These are phyloP conservation scores for Pitta sordida DNA, from an alignment of 2,113 vertebrate genomes.

Conservation along the genomic window DNA sequence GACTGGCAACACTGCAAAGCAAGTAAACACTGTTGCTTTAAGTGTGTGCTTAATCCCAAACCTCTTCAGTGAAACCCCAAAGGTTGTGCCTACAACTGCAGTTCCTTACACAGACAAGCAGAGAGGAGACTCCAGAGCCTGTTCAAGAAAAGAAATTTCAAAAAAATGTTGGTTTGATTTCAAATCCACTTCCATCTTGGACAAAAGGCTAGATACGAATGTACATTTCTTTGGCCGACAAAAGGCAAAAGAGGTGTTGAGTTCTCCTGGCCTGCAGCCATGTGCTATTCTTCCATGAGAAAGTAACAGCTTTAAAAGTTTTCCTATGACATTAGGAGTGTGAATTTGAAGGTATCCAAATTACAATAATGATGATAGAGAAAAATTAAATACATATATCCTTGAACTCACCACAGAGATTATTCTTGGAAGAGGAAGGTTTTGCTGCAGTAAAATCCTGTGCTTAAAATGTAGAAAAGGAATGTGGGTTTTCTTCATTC, in stretches of 20 bases:
- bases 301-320: neutral
- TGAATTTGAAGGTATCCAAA: neutral
- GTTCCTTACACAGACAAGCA: neutral
- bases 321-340: accelerated
- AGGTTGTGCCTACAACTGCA: neutral
- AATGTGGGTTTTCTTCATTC: neutral
- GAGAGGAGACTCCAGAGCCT: neutral
- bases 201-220: neutral
- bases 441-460: neutral
- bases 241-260: neutral
- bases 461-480: neutral
- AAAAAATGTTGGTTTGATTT: neutral
- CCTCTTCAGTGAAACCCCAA: neutral
- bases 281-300: neutral
- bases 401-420: neutral
- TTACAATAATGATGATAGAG: neutral
- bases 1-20: neutral
- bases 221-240: neutral
- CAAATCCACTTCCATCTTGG: neutral
- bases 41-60: neutral
- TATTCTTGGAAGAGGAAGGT: neutral
- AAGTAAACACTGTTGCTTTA: neutral
- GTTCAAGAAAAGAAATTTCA: neutral
- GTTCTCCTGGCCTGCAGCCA: neutral
- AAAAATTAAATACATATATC: neutral